Percentiles rank a stretch among this genome's conserved stretches.
Conservation (phyloP, 2,113 vertebrate species). For the Phalacrocorax brasilianus region DNA sequence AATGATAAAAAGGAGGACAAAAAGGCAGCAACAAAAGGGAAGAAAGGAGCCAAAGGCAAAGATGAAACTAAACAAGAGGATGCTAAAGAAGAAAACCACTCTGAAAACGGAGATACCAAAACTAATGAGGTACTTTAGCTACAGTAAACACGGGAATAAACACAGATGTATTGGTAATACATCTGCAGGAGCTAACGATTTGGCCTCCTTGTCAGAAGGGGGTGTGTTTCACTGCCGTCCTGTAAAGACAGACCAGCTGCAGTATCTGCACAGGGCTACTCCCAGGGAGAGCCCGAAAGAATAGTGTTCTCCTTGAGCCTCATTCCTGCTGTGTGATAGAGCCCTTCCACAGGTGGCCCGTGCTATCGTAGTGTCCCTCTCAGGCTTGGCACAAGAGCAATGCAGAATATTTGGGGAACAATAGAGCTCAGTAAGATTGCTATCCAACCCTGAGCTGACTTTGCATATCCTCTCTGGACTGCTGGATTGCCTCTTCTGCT, state of each 20-base stretch:
- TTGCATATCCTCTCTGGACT: not conserved
- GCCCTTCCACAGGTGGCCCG: not conserved
- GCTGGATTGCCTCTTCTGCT: constrained; percentile 27
- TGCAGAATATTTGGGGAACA: not conserved
- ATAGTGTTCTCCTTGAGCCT: not conserved
- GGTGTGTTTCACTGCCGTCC: not conserved
- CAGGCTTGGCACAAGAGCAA: not conserved
- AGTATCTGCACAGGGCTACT: not conserved
- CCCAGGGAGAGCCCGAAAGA: not conserved
- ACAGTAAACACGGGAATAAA: not conserved
- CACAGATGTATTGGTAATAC: not conserved
- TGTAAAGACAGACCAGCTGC: not conserved
- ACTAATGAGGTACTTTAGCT: constrained; percentile 82
- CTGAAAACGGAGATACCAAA: constrained; percentile 93
- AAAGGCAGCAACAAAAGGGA: constrained; percentile 80
- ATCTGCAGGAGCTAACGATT: not conserved
- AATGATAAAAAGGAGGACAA: constrained; percentile 89
- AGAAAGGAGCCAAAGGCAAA: constrained; percentile 83
- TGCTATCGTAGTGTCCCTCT: not conserved
- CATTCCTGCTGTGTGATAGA: not conserved
- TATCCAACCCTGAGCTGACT: not conserved
- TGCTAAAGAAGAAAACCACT: constrained; percentile 89
- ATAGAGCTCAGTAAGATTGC: not conserved
- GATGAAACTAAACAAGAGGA: constrained; percentile 79
- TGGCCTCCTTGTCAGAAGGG: not conserved